Percentiles rank a stretch among this genome's conserved stretches.
phyloP scores from a whole-genome alignment of 2,113 vertebrate species.

The Capreolus pygargus region DNA sequence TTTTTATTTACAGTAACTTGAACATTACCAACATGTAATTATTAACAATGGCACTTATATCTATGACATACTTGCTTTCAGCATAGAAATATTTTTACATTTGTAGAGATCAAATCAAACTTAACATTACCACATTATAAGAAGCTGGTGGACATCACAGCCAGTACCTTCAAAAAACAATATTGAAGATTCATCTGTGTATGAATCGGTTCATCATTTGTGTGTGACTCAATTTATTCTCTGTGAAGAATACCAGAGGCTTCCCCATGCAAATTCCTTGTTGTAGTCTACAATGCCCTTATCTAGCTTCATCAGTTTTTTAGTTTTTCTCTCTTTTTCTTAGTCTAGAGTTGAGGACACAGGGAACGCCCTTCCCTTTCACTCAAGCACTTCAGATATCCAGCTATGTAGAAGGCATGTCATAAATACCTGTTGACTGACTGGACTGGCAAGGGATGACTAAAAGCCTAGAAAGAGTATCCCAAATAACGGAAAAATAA shows the following conservation, averaged over 20 bases:
- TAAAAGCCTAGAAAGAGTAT: background rate
- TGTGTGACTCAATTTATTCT: background rate
- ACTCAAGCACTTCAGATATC: background rate
- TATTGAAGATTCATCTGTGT: background rate
- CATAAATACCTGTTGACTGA: background rate
- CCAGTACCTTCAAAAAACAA: background rate
- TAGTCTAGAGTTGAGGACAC: background rate
- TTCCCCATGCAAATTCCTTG: background rate
- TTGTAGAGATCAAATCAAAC: conserved; percentile 1
- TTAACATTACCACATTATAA: background rate
- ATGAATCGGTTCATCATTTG: background rate
- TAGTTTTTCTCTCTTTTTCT: background rate
- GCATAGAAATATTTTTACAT: background rate
- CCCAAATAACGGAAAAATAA: background rate
- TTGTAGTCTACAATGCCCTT: background rate
- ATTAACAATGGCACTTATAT: background rate
- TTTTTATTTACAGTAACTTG: background rate
- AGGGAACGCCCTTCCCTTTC: background rate
- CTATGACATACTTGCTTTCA: background rate
- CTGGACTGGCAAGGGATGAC: background rate
- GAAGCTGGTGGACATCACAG: background rate
- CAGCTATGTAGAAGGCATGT: background rate
- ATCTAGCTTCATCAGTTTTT: background rate
- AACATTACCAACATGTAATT: background rate
- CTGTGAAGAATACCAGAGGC: background rate